Base-by-base conservation (phyloP, 2,797 vertebrate species). In the Pangasius larnaudii region DNA sequence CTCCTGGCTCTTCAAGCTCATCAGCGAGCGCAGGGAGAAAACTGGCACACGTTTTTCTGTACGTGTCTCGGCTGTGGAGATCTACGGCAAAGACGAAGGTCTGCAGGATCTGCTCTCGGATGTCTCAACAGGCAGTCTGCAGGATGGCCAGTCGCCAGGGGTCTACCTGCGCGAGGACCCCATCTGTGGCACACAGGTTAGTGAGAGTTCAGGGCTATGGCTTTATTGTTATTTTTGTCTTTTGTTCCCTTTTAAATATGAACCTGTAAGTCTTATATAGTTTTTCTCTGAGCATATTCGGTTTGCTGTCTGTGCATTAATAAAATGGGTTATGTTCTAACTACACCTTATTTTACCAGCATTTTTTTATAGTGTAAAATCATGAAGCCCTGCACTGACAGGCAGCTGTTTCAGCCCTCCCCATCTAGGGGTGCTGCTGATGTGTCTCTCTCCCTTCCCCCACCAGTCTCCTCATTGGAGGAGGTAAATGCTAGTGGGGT, bases 1-100 rank as follows among this genome's bases (percentile, higher is more conserved):
- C 94, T 99, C 98, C 91, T 99, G 99, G 99, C 98, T 99, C 90
- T 99, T 99, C 96, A 97, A 98, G 93, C 97, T 99, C 93, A 98
- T 98, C 91, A 97, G 97, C 2, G 98, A 99, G 91, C 97, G 97
- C 87, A 98, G 96, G 94, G 98, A 99, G 94, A 97, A 98, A 95
- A 97, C 96, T 0, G 97, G 98, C 84, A 97, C 98, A 0, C 98
- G 98, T 87, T 99, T 99, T 95, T 99, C 98, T 0, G 96, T 99
- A 86, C 97, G 99, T 0, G 98, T 99, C 86, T 99, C 98, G 3
- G 99, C 99, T 0, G 97, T 98, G 92, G 99, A 99, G 95, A 98
- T 99, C 95, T 98, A 96, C 2, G 97, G 99, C 85, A 97, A 97
- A 88, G 98, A 98, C 49, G 98, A 98, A 96, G 96, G 96, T 93